Conservation (phyloP, 2,888 invertebrate genomes). For the Drosophila kambysellisi region DNA sequence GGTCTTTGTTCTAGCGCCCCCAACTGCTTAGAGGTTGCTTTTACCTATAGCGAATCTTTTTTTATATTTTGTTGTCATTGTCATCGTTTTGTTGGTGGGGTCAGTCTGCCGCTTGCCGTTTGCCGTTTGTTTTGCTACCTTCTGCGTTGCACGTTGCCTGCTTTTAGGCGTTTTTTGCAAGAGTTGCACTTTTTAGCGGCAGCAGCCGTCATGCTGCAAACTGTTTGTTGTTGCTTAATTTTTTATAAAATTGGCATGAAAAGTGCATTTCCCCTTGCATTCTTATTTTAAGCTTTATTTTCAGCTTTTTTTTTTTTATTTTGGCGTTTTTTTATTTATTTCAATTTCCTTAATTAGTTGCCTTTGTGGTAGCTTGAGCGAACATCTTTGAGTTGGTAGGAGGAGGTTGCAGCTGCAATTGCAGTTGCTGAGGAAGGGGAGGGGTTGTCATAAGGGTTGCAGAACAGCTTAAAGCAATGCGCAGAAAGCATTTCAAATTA, state of each 20-base stretch:
- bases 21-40: constrained; percentile 61
- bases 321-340: constrained; percentile 53
- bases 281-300: constrained; percentile 21
- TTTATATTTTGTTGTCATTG: constrained; percentile 62
- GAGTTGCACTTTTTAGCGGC: constrained; percentile 74
- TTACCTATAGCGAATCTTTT: constrained; percentile 58
- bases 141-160: constrained; percentile 30
- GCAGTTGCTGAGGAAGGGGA: not conserved
- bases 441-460: constrained; percentile 18
- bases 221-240: constrained; percentile 74
- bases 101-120: constrained; percentile 43
- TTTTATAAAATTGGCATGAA: constrained; percentile 79
- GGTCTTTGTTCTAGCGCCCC: constrained; percentile 55
- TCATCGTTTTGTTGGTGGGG: constrained; percentile 69
- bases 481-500: constrained; percentile 57
- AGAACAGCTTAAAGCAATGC: constrained; percentile 33
- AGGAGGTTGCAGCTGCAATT: not conserved
- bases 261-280: constrained; percentile 71
- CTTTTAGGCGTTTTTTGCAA: constrained; percentile 68
- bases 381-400: not conserved
- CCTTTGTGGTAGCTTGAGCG: constrained; percentile 60
- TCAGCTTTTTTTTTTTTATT: constrained; percentile 19
- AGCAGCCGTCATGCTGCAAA: constrained; percentile 26
- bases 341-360: constrained; percentile 77
- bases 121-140: constrained; percentile 2